Conservation (phyloP, 1,140 invertebrate species). For the Lordiphosa stackelbergi region DNA sequence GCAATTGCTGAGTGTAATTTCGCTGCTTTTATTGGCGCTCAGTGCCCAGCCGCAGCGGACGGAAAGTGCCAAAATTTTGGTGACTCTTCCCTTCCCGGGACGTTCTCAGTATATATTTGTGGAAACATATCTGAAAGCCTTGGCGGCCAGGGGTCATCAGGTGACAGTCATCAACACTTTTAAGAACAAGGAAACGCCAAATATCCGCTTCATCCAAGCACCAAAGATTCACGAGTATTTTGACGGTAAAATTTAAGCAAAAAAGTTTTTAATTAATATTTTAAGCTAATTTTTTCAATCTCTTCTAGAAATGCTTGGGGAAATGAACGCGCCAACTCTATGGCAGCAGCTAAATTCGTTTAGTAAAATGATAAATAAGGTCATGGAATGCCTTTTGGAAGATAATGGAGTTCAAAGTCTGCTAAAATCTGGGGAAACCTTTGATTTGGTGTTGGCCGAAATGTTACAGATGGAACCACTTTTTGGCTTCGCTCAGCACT, state of each 20-base stretch:
- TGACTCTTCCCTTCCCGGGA: conserved; percentile 77
- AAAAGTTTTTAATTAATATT: not conserved
- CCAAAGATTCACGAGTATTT: conserved; percentile 21
- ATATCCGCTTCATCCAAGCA: conserved; percentile 70
- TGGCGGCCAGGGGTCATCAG: conserved; percentile 79
- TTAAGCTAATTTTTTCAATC: not conserved
- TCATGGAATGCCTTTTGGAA: conserved; percentile 8
- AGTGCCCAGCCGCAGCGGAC: conserved; percentile 12
- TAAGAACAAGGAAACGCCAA: conserved; percentile 57
- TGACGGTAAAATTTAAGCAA: conserved; percentile 30
- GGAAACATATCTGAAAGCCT: conserved; percentile 77
- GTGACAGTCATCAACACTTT: conserved; percentile 77
- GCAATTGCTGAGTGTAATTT: conserved; percentile 15
- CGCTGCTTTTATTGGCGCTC: conserved; percentile 24
- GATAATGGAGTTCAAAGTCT: conserved; percentile 45
- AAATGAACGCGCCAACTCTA: conserved; percentile 21
- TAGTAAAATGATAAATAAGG: not conserved
- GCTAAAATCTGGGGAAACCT: conserved; percentile 48
- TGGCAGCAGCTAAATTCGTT: conserved; percentile 69
- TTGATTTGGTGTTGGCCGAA: conserved; percentile 70
- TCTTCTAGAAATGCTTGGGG: conserved; percentile 14
- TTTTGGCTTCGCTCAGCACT: conserved; percentile 56
- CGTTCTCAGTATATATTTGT: conserved; percentile 80
- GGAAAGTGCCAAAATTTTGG: conserved; percentile 58
- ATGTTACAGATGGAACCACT: conserved; percentile 45